Conservation (phyloP, 2,888 invertebrate species). For the Aproaerema taeniolella region DNA sequence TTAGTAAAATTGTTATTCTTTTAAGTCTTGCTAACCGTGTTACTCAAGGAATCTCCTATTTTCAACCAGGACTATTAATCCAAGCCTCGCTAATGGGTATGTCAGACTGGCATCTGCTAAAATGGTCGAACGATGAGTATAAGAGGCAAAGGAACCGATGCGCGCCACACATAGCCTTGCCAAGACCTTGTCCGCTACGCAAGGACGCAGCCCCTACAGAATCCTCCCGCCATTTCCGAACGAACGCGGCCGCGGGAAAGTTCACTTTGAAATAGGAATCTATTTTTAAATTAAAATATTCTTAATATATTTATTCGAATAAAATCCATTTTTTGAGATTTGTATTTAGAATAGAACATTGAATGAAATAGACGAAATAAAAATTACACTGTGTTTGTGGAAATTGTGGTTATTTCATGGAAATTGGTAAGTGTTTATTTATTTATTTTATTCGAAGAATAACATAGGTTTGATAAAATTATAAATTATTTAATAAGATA, state of each 20-base stretch:
- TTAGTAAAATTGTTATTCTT: too few species aligned
- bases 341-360: neutral
- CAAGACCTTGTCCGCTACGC: constrained; percentile 68
- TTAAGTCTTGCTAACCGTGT: neutral
- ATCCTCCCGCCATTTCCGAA: constrained; percentile 61
- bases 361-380: neutral
- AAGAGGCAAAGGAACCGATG: constrained; percentile 62
- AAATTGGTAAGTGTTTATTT: constrained; percentile 1
- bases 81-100: constrained; percentile 23
- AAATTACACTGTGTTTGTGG: constrained; percentile 1
- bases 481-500: too few species aligned
- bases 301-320: constrained; percentile 11
- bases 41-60: neutral
- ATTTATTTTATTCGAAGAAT: neutral
- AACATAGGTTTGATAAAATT: too few species aligned
- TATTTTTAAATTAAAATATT: constrained; percentile 21
- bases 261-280: constrained; percentile 35
- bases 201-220: constrained; percentile 69
- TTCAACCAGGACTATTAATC: constrained; percentile 15
- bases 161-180: constrained; percentile 57
- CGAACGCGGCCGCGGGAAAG: constrained; percentile 55
- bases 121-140: constrained; percentile 50
- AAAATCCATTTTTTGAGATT: neutral
- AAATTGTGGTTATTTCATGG: neutral
- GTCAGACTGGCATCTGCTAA: constrained; percentile 34